Base-by-base conservation (phyloP, 1,140 invertebrate genomes). In the Anagrus nilaparvatae region DNA sequence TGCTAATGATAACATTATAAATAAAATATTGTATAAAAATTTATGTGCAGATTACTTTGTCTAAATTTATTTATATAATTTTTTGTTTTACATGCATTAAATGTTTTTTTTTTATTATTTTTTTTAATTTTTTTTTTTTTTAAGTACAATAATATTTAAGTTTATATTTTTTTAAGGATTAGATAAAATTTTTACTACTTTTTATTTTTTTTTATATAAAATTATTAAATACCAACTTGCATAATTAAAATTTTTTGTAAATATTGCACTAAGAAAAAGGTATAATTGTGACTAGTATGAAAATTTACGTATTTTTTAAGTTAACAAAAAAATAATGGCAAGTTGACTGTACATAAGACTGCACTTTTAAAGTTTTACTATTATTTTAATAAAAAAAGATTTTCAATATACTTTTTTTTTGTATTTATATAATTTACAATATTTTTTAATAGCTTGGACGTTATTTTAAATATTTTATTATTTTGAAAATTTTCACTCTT, bases 1-100 rank as follows among this genome's bases (percentile, higher is more conserved):
- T 49, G 58, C 62, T 65, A 67, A 68, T 56, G n/a, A n/a, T n/a
- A 65, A 63, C 53, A 49, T 55, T 64, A 64, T 64, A 60, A 64
- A 63, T 56, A 60, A 64, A 67, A n/a, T n/a, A n/a, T n/a, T 65
- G 58, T 64, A 62, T 63, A 63, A 64, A 65, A 65, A 65, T 31
- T 43, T 43, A 35, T n/a, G 25, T 40, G 16, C 20, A 35, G 18
- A n/a, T 20, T 40, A 29, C 10, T 43, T 38, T 39, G 28, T 16
- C 19, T 28, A 40, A 32, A 21, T 28, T 35, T 40, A 28, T 31
- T 37, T 41, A 33, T 40, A 17, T 32, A 20, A 29, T 38, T 24
- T 24, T 27, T 49, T 30, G 32, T 29, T 44, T 32, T 30, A 41
- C 29, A 40, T 23, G 31, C 27, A 5, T 24, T 13, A 14, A 38